These are phyloP conservation scores for Oncorhynchus masou DNA, from an alignment of 2,113 vertebrate genomes.

Conservation along the genomic window DNA sequence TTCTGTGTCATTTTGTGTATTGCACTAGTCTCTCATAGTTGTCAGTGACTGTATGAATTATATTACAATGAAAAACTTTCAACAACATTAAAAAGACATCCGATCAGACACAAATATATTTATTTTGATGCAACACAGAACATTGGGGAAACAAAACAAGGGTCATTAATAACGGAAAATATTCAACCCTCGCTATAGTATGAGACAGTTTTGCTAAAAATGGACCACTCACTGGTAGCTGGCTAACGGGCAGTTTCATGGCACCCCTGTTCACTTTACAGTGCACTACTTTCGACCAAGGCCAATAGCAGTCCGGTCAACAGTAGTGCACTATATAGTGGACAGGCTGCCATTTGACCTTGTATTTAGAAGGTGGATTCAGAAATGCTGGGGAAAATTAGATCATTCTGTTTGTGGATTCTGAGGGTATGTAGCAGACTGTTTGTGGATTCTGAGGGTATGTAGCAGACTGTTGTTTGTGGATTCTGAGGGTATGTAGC, in stretches of 20 bases:
- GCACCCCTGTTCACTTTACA: too few species aligned
- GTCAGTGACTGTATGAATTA: neutral
- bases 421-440: too few species aligned
- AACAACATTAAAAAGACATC: neutral
- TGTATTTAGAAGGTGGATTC: neutral
- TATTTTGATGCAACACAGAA: neutral
- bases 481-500: too few species aligned
- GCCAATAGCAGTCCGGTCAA: too few species aligned
- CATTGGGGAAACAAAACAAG: neutral
- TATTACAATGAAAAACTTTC: neutral
- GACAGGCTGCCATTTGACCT: too few species aligned
- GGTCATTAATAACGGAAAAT: neutral
- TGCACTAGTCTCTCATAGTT: neutral
- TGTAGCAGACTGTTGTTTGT: too few species aligned
- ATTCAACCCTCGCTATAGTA: neutral
- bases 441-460: too few species aligned
- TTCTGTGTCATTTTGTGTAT: neutral
- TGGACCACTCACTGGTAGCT: too few species aligned
- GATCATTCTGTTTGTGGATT: neutral
- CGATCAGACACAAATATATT: neutral
- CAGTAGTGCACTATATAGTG: too few species aligned
- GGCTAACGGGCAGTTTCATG: too few species aligned
- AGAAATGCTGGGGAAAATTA: neutral
- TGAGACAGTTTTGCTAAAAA: too few species aligned
- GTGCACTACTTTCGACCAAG: too few species aligned